Evolutionary conservation across 2,113 vertebrate genomes (phyloP).

Genomic region (Petrocephalus microphthalmus): DNA sequence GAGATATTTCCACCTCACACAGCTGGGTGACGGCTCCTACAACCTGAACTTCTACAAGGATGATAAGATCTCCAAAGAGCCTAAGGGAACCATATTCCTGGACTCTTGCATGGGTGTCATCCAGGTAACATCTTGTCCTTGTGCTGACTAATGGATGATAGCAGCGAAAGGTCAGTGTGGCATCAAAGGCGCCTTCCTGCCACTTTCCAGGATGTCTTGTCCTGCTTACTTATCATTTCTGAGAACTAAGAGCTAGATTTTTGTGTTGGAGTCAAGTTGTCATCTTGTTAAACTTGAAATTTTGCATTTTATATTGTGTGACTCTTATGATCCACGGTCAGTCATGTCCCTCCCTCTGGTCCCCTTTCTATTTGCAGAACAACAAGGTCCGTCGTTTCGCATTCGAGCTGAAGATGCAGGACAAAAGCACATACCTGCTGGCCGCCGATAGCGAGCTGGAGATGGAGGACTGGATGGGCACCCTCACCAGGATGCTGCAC

Average conservation of each 20-base stretch:
- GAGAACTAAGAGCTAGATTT: not conserved
- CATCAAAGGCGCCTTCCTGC: not conserved
- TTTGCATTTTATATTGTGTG: not conserved
- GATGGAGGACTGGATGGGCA: conserved; percentile 96
- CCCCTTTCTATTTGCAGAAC: conserved; percentile 60
- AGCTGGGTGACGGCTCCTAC: conserved; percentile 93
- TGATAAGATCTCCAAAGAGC: conserved; percentile 97
- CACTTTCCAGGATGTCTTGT: not conserved
- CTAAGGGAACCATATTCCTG: conserved; percentile 96
- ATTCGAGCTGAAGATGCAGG: conserved; percentile 98
- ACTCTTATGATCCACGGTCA: not conserved
- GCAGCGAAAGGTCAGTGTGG: not conserved
- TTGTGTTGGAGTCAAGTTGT: not conserved
- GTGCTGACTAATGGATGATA: not conserved
- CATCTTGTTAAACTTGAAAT: not conserved
- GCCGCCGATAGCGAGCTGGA: conserved; percentile 87
- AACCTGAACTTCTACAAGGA: conserved; percentile 99
- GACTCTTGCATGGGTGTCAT: conserved; percentile 98
- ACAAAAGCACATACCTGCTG: conserved; percentile 92
- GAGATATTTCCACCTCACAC: conserved; percentile 93
- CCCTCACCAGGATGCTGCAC: conserved; percentile 90
- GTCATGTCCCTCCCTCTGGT: not conserved
- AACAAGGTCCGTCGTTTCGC: conserved; percentile 89
- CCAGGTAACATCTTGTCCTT: conserved; percentile 70
- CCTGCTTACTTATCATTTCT: not conserved